Conservation (phyloP, 1,140 invertebrate genomes). For the Ceratina australensis region DNA sequence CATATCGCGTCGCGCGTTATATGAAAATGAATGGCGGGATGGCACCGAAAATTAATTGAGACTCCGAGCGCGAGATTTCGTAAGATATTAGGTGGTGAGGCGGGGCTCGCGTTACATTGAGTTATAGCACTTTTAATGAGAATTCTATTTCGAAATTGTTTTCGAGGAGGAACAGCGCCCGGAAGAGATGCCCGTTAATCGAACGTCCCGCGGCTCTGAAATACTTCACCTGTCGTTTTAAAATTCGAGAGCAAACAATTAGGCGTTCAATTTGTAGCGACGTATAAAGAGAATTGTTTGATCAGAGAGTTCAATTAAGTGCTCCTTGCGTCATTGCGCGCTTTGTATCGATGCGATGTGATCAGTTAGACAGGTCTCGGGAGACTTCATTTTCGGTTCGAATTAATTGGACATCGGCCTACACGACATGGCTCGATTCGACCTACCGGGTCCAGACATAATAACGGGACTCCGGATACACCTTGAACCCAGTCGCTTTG, state of each 20-base stretch:
- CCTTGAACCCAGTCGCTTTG: conserved; percentile 41
- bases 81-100: neutral
- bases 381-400: conserved; percentile 52
- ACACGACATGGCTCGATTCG: too few species aligned
- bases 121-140: too few species aligned
- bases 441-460: neutral
- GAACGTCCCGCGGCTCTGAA: too few species aligned
- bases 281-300: neutral
- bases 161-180: too few species aligned
- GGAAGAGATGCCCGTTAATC: too few species aligned
- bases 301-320: conserved; percentile 26
- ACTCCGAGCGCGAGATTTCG: neutral
- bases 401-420: conserved; percentile 31
- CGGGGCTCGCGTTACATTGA: neutral
- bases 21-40: conserved; percentile 32
- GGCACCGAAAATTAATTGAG: conserved; percentile 17
- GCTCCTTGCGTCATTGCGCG: conserved; percentile 18
- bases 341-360: conserved; percentile 44
- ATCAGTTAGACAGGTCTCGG: conserved; percentile 41
- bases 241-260: neutral
- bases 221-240: neutral
- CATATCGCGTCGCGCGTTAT: neutral
- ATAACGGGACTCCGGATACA: conserved; percentile 34
- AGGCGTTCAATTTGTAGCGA: neutral
- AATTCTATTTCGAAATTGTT: too few species aligned